Conservation (phyloP, 2,113 vertebrate species). For the Pongo abelii region DNA sequence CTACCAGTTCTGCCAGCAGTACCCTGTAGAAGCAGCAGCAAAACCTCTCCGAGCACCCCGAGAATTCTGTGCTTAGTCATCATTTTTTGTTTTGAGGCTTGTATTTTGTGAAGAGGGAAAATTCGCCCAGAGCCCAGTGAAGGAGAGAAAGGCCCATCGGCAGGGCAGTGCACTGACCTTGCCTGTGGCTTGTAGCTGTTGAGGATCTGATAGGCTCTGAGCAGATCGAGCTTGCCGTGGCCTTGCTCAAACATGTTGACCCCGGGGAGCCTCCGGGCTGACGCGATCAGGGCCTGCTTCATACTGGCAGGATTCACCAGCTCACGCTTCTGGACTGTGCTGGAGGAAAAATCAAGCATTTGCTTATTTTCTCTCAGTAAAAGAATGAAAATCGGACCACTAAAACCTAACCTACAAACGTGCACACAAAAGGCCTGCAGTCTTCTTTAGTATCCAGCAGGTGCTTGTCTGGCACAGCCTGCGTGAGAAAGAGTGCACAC, state of each 20-base stretch:
- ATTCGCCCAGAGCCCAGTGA: rapidly evolving
- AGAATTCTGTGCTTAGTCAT: rapidly evolving
- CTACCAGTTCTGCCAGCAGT: rapidly evolving
- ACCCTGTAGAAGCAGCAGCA: background rate
- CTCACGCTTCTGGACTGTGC: slow-evolving; percentile 95
- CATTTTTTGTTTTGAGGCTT: background rate
- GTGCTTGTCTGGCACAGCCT: background rate
- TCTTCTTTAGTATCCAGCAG: background rate
- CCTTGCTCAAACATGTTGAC: slow-evolving; percentile 99
- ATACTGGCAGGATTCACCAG: slow-evolving; percentile 98
- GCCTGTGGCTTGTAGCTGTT: slow-evolving; percentile 98
- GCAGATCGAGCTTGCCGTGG: slow-evolving; percentile 97
- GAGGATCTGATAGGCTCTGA: slow-evolving; percentile 97
- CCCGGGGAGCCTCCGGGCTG: slow-evolving; percentile 95
- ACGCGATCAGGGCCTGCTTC: slow-evolving; percentile 98
- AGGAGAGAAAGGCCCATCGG: background rate
- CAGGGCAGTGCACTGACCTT: slow-evolving; percentile 86
- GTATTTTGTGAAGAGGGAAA: rapidly evolving
- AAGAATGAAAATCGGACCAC: background rate
- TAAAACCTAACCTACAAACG: too few species aligned
- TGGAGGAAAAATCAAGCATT: slow-evolving; percentile 68
- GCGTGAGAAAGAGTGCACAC: rapidly evolving
- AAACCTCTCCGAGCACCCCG: rapidly evolving
- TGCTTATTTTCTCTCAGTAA: background rate
- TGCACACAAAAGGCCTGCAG: background rate